Evolutionary conservation across 2,888 invertebrate genomes (phyloP), one percentile per base, ranked within the genome.

Genomic region (Chrysodeixis includens): DNA sequence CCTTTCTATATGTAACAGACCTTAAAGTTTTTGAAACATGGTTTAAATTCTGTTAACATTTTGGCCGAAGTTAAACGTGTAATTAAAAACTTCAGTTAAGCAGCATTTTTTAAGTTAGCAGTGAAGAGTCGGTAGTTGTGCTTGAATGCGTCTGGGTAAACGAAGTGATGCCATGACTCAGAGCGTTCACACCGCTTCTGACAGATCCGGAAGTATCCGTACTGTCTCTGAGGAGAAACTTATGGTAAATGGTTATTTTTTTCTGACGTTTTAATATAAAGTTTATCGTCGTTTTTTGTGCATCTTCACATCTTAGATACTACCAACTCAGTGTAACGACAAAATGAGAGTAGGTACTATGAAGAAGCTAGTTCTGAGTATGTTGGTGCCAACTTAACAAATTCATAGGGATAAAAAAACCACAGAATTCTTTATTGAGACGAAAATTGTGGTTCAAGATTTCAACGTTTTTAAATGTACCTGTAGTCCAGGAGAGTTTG

Each of bases 151-250:
- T 62, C 68, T 68, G 58, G 62, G 64, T 66, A 67, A 61, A 72
- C 55, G 80, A 79, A 88, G 88, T 81, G 78, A 90, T 89, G 91
- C 88, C 84, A 94, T 94, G 94, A 94, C 93, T 86, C 94, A 92
- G 83, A 93, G 89, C 82, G 93, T 80, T 71, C 65, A 86, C 68
- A 80, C 84, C 52, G 86, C 87, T 69, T 87, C 90, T 67, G 93
- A 93, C 58, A 93, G 88, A 82, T 89, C 91, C 75, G 88, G 88
- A 60, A 88, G 89, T 72, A 87, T 87, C 71, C 89, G 91, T 68
- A 90, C 91, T 57, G 88, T 93, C 79, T 92, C 93, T 61, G 95
- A 94, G 75, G 95, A 95, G 81, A 95, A 95, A 79, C 83, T 95
- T 66, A 92, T 95, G 94, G 95, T 95, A 88, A 83, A 60, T 52